Evolutionary conservation across 2,113 vertebrate species (phyloP), one percentile per base, ranked within the genome.

Genomic region (Thunnus thynnus): DNA sequence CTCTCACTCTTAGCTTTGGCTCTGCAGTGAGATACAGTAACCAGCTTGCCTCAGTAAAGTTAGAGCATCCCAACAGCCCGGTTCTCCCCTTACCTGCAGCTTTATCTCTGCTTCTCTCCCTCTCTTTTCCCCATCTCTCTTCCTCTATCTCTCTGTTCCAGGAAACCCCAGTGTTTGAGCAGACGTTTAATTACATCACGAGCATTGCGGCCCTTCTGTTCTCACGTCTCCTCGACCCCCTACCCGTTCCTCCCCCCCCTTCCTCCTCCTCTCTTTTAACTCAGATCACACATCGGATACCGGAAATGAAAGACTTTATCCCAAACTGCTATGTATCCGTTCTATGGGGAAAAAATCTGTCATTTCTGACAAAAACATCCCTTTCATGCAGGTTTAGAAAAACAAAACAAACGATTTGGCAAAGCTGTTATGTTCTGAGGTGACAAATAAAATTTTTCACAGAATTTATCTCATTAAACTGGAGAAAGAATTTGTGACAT

Each of bases 141-240:
- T 62, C 60, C 47, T 54, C 67, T 30, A 20, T 56, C 58, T 69
- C 68, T 78, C 78, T 68, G 50, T 68, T 80, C 72, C 87, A 84
- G 82, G 80, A 60, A 72, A 80, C 86, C 91, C 88, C 83, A 66
- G 74, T 18, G 84, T 80, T 88, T 16, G 25, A 89, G 61, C 88
- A 88, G 88, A 91, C 86, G 68, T 89, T 84, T 82, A 80, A 90
- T 93, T 72, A 72, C 72, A 91, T 88, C 91, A 84, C 48, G 6
- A 84, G 58, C 63, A 46, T 54, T 20, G 10, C 46, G 1, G 20
- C 57, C 87, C 84, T 78, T 87, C 86, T 88, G 82, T 83, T 88
- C 61, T 60, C 76, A 58, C 20, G 2, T 30, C 57, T 81, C 68
- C 70, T 71, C 54, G 12, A 58, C 74, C 80, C 44, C 88, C 85